Conservation (phyloP, 2,113 vertebrate species). For the Colaptes auratus region DNA sequence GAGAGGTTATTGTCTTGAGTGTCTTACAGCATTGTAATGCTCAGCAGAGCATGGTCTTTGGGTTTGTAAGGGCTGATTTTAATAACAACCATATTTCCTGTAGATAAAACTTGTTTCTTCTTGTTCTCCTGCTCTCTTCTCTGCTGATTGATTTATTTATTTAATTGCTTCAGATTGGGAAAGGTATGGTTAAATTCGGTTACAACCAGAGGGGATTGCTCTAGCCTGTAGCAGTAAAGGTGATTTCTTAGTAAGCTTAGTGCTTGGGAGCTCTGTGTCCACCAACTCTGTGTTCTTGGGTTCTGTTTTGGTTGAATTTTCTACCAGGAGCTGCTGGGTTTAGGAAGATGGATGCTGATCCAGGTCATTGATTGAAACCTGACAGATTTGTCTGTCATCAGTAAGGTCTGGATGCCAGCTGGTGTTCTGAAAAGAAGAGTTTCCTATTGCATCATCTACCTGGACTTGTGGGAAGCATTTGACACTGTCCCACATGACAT, state of each 20-base stretch:
- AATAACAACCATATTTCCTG: neutral
- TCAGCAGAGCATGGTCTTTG: neutral
- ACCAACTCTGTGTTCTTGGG: neutral
- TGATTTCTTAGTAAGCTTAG: neutral
- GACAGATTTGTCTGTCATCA: neutral
- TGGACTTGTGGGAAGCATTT: too few relatives aligned
- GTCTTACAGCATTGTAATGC: neutral
- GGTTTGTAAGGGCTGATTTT: neutral
- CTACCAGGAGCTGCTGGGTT: neutral
- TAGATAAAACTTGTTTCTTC: neutral
- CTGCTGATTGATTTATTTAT: neutral
- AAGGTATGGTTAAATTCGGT: neutral
- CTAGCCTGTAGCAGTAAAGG: neutral
- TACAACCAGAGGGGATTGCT: neutral
- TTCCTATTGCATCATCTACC: neutral
- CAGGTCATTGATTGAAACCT: neutral
- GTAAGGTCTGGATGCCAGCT: neutral
- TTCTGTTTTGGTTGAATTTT: neutral
- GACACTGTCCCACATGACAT: too few relatives aligned
- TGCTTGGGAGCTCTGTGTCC: neutral
- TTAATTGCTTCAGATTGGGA: neutral
- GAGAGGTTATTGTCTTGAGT: slow-evolving; percentile 7
- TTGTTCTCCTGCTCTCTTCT: neutral
- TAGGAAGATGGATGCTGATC: neutral
- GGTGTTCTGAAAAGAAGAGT: neutral